These are phyloP conservation scores for Pachyseris speciosa DNA, from an alignment of 64 coral and sea anemone species.

Conservation along the genomic window DNA sequence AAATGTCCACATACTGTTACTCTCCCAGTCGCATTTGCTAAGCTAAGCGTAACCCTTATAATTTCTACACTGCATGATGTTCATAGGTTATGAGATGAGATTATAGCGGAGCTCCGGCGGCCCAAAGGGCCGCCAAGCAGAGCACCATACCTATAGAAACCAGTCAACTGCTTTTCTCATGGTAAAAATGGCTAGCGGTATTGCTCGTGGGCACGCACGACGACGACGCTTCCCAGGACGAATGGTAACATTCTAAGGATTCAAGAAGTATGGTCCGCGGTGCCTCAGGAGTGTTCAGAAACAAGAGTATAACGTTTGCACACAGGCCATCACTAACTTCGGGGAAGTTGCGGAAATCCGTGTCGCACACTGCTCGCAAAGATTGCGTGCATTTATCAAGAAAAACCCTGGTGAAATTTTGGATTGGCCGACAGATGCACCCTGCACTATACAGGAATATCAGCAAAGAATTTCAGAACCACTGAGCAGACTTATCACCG, in stretches of 20 bases:
- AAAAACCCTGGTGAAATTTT: not conserved
- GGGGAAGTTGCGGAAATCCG: not conserved
- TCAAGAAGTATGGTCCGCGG: constrained; percentile 1
- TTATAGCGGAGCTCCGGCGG: too few relatives aligned
- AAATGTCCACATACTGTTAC: too few relatives aligned
- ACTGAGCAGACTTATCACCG: not conserved
- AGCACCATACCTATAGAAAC: too few relatives aligned
- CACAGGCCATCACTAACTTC: not conserved
- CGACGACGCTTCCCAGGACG: constrained; percentile 11
- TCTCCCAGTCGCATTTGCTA: too few relatives aligned
- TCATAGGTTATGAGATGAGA: too few relatives aligned
- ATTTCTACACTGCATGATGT: too few relatives aligned
- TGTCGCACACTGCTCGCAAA: not conserved
- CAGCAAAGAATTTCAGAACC: not conserved
- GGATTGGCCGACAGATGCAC: not conserved
- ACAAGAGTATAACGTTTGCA: constrained; percentile 7
- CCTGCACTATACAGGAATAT: not conserved
- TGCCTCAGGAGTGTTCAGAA: not conserved
- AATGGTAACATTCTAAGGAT: constrained; percentile 34
- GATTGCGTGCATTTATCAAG: not conserved
- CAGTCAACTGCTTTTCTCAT: too few relatives aligned
- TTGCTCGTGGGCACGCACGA: too few relatives aligned
- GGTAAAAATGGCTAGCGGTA: too few relatives aligned
- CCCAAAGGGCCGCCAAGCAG: too few relatives aligned
- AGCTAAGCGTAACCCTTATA: too few relatives aligned